A percentile compares a stretch with the other conserved stretches of the same genome.
Evolutionary conservation across 2,797 vertebrate species (phyloP).

Genomic region (Gallirallus australis): DNA sequence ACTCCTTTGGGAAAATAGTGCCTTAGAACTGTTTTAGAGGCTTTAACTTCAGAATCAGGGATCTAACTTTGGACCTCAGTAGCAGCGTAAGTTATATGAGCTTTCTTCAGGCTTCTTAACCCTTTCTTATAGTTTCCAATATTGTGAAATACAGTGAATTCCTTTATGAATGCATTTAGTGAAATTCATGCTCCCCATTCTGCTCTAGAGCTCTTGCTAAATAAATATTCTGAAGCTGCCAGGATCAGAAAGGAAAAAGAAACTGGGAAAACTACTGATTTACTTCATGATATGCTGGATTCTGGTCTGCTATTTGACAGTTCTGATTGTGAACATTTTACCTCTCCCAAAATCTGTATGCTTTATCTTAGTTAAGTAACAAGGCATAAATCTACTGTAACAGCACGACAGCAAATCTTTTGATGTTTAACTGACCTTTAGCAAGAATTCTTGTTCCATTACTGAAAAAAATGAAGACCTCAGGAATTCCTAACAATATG

Average conservation of each 20-base stretch:
- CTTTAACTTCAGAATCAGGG: not conserved
- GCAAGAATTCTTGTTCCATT: not conserved
- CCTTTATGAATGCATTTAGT: not conserved
- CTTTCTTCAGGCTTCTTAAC: not conserved
- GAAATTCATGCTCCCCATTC: not conserved
- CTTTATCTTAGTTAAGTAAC: not conserved
- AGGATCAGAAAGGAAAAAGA: not conserved
- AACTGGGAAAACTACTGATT: not conserved
- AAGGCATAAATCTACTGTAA: not conserved
- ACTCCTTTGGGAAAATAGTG: not conserved
- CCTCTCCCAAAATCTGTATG: not conserved
- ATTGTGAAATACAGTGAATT: not conserved
- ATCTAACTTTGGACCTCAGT: not conserved
- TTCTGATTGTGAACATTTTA: not conserved
- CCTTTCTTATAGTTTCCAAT: not conserved
- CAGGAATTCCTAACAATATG: not conserved
- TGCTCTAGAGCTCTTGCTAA: not conserved
- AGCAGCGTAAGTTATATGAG: not conserved
- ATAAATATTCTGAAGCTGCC: not conserved
- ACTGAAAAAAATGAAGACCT: not conserved
- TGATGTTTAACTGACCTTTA: not conserved
- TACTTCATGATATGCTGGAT: not conserved
- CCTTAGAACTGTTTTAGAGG: not conserved
- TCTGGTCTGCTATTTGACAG: not conserved
- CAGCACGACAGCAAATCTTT: not conserved